Evolutionary conservation across 1,140 invertebrate species (phyloP).

Genomic region (Dinoponera quadriceps): DNA sequence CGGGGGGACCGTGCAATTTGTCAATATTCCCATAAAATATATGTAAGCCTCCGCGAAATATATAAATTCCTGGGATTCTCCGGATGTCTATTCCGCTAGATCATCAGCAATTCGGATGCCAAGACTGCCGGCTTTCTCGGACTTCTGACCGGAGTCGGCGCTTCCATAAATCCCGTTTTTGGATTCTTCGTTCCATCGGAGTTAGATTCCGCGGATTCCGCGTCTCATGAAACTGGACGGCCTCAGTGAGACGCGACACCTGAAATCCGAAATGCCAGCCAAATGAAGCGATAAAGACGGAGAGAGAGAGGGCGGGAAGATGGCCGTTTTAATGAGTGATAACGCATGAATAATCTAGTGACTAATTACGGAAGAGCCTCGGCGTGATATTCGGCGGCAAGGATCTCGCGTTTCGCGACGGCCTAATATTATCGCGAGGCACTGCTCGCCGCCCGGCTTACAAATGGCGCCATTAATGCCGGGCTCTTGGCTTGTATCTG

Average conservation of each 20-base stretch:
- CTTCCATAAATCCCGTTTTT: slow-evolving; percentile 6
- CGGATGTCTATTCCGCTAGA: slow-evolving; percentile 8
- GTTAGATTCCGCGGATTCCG: not conserved
- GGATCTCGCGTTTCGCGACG: slow-evolving; percentile 20
- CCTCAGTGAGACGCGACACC: not conserved
- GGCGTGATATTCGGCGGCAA: not conserved
- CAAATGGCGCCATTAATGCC: slow-evolving; percentile 58
- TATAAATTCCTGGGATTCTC: not conserved
- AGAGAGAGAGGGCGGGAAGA: not conserved
- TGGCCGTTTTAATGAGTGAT: not conserved
- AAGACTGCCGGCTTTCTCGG: slow-evolving; percentile 14
- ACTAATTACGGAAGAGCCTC: slow-evolving; percentile 4
- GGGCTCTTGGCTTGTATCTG: slow-evolving; percentile 45
- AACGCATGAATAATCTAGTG: not conserved
- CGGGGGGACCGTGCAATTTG: slow-evolving; percentile 36
- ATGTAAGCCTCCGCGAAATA: not conserved
- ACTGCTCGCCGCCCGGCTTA: slow-evolving; percentile 19
- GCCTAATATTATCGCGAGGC: slow-evolving; percentile 33
- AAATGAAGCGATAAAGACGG: not conserved
- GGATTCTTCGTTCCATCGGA: slow-evolving; percentile 13
- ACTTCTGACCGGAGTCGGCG: not conserved
- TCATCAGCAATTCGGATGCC: not conserved
- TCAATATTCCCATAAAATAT: slow-evolving; percentile 17
- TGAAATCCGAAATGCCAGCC: not conserved
- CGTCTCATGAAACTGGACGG: not conserved